Percentiles rank a stretch among this genome's conserved stretches.
Conservation (phyloP, 2,113 vertebrate species). For the Percina caprodes region DNA sequence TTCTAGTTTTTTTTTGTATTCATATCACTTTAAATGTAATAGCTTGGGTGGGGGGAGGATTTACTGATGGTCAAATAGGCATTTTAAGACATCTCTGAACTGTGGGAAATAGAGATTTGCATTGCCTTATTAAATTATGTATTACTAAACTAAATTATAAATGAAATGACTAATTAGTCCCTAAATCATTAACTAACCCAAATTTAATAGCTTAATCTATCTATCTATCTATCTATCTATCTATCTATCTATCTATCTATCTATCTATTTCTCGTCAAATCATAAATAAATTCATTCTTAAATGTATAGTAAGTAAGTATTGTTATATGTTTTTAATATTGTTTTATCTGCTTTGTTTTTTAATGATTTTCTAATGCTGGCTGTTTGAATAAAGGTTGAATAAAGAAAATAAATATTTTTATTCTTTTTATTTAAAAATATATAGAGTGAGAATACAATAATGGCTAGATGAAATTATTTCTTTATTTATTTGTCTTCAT, state of each 20-base stretch:
- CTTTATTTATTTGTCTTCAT: neutral
- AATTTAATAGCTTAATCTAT: neutral
- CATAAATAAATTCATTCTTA: neutral
- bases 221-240: too few relatives aligned
- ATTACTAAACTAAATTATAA: constrained; percentile 1
- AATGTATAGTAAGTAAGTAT: neutral
- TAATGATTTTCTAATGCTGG: neutral
- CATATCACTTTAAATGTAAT: neutral
- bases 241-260: too few relatives aligned
- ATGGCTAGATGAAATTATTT: neutral
- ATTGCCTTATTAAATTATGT: constrained; percentile 1
- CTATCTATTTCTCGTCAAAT: neutral
- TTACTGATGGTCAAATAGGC: neutral
- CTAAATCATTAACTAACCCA: neutral
- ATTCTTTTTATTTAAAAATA: neutral
- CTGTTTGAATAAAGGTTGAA: neutral
- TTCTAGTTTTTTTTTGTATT: neutral
- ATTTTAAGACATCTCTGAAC: neutral
- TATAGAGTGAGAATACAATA: neutral
- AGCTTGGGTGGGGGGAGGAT: neutral
- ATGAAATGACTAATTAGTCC: constrained; percentile 3
- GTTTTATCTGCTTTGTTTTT: neutral
- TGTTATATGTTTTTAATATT: neutral
- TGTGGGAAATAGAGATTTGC: neutral
- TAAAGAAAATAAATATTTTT: neutral